Conservation (phyloP, 2,797 vertebrate species). For the Spheniscus humboldti region DNA sequence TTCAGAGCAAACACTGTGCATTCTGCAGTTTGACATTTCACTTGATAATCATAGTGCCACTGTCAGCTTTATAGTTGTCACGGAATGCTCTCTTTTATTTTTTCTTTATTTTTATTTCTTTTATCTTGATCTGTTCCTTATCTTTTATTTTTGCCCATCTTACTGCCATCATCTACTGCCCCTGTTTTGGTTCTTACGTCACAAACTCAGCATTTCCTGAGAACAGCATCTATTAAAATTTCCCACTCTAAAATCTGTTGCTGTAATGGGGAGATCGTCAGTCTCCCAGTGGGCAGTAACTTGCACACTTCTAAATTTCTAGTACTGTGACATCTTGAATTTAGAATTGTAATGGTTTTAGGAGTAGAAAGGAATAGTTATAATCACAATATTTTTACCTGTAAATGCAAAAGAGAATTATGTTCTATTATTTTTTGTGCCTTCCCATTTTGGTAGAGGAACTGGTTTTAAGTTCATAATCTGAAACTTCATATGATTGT, state of each 20-base stretch:
- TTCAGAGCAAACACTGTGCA: not conserved
- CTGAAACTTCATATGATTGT: not conserved
- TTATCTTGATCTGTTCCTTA: not conserved
- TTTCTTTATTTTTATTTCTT: not conserved
- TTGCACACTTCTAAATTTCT: not conserved
- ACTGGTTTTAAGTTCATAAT: not conserved
- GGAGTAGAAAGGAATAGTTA: not conserved
- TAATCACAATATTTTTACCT: not conserved
- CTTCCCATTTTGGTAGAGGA: not conserved
- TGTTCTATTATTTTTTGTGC: not conserved
- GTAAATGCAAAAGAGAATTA: not conserved
- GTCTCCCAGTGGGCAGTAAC: not conserved
- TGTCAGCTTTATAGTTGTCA: not conserved
- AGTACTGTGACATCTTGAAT: not conserved
- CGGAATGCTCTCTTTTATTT: not conserved
- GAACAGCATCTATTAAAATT: not conserved
- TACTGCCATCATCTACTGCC: not conserved
- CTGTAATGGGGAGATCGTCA: not conserved
- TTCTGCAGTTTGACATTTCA: not conserved
- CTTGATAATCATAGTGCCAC: not conserved
- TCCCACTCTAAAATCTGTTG: not conserved
- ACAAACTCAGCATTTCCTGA: not conserved
- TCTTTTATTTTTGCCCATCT: not conserved
- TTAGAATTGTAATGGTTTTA: not conserved
- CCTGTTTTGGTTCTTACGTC: not conserved